A percentile compares a stretch with the other conserved stretches of the same genome.
Evolutionary conservation across 2,888 invertebrate species (phyloP).

Genomic region (Drosophila birchii): DNA sequence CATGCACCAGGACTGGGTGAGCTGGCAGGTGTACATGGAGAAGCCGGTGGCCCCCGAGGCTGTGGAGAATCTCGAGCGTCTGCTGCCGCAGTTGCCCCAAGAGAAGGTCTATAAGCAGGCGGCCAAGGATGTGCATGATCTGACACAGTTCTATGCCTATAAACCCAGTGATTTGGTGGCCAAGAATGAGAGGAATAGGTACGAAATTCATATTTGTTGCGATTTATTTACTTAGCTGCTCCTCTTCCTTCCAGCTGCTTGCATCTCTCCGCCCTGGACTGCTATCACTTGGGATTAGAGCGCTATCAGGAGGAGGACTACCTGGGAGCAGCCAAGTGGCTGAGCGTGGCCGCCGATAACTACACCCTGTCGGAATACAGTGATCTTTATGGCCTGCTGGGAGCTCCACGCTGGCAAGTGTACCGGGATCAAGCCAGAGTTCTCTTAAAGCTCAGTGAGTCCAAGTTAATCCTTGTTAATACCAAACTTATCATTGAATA

Average conservation of each 20-base stretch:
- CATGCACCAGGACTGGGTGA: slow-evolving; percentile 60
- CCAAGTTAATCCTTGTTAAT: no score
- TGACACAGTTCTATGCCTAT: slow-evolving; percentile 44
- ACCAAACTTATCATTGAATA: not conserved
- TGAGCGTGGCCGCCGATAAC: slow-evolving; percentile 44
- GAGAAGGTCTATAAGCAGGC: not conserved
- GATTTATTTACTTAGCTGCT: not conserved
- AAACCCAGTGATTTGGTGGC: slow-evolving; percentile 33
- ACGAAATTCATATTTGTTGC: not conserved
- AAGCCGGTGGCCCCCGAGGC: slow-evolving; percentile 16
- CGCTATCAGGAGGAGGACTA: slow-evolving; percentile 31
- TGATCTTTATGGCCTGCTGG: slow-evolving; percentile 30
- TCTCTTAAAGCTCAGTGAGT: slow-evolving; percentile 32
- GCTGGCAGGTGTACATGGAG: slow-evolving; percentile 52
- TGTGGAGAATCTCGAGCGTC: slow-evolving; percentile 16
- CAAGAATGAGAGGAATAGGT: slow-evolving; percentile 34
- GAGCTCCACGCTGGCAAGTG: slow-evolving; percentile 36
- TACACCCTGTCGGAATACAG: slow-evolving; percentile 19
- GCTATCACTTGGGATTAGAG: slow-evolving; percentile 52
- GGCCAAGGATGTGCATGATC: slow-evolving; percentile 14
- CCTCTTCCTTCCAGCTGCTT: slow-evolving; percentile 7
- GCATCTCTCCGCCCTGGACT: slow-evolving; percentile 47
- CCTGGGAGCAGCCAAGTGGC: slow-evolving; percentile 47
- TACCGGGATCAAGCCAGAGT: slow-evolving; percentile 37
- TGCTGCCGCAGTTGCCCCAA: slow-evolving; percentile 30